These are phyloP conservation scores for Pavo muticus DNA, from an alignment of 2,113 vertebrate species.

Conservation along the genomic window DNA sequence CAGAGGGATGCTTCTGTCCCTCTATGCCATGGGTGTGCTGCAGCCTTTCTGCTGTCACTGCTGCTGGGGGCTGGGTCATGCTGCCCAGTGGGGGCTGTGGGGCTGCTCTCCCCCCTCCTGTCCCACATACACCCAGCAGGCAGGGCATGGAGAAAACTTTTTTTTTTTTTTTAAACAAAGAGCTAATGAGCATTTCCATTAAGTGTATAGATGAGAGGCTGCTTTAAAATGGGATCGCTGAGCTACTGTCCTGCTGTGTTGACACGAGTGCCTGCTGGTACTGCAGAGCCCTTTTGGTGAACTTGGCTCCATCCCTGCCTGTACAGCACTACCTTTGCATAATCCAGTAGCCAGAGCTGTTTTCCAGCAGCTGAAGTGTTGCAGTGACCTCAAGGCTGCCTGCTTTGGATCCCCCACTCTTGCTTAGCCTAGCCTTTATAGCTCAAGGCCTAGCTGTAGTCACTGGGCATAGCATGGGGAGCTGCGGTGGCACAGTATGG, in stretches of 20 bases:
- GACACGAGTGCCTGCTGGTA: background rate
- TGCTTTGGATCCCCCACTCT: background rate
- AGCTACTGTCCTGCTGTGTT: background rate
- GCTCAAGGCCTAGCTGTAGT: accelerated
- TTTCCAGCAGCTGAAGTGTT: background rate
- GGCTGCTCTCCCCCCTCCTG: background rate
- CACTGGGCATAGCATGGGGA: background rate
- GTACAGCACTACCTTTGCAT: accelerated
- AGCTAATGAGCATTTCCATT: background rate
- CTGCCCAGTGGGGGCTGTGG: background rate
- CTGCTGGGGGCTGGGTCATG: background rate
- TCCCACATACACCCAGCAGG: background rate
- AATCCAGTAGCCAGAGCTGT: background rate
- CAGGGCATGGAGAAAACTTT: background rate
- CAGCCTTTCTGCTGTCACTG: accelerated
- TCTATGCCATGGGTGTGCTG: accelerated
- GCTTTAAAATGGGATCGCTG: background rate
- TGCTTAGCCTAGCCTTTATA: background rate
- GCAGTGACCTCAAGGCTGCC: background rate
- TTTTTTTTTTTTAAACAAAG: background rate
- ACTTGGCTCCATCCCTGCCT: background rate
- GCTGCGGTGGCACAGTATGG: accelerated
- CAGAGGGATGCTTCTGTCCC: background rate
- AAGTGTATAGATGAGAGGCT: background rate
- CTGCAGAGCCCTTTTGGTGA: background rate